phyloP scores from a whole-genome alignment of 2,797 vertebrate species.

The Mus spretus region DNA sequence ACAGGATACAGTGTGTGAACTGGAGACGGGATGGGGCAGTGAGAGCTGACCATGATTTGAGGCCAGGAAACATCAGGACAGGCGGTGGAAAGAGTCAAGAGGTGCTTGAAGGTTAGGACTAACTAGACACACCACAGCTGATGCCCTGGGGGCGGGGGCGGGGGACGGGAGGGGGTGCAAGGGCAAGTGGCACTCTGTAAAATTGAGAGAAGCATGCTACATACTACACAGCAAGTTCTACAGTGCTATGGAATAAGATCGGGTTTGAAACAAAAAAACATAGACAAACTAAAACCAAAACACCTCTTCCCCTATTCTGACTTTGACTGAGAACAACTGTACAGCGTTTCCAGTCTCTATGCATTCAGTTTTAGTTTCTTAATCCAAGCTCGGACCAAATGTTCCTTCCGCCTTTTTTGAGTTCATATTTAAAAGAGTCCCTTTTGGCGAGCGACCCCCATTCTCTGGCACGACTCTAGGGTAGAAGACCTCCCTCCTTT shows the following conservation, averaged over 20 bases:
- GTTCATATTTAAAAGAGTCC: not conserved
- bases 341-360: not conserved
- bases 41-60: not conserved
- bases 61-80: not conserved
- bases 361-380: not conserved
- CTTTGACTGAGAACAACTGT: not conserved
- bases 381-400: not conserved
- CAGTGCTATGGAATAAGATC: not conserved
- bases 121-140: not conserved
- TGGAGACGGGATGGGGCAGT: not conserved
- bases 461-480: not conserved
- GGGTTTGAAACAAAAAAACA: not conserved
- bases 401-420: not conserved
- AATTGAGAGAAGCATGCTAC: not conserved
- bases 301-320: not conserved
- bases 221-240: not conserved
- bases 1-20: not conserved
- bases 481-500: not conserved
- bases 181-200: not conserved
- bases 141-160: not conserved
- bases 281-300: not conserved
- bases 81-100: not conserved
- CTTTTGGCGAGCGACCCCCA: not conserved
- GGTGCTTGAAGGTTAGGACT: not conserved
- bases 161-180: too few species aligned